A percentile compares a stretch with the other conserved stretches of the same genome.
Evolutionary conservation across 2,797 vertebrate genomes (phyloP).

Genomic region (Balearica regulorum): DNA sequence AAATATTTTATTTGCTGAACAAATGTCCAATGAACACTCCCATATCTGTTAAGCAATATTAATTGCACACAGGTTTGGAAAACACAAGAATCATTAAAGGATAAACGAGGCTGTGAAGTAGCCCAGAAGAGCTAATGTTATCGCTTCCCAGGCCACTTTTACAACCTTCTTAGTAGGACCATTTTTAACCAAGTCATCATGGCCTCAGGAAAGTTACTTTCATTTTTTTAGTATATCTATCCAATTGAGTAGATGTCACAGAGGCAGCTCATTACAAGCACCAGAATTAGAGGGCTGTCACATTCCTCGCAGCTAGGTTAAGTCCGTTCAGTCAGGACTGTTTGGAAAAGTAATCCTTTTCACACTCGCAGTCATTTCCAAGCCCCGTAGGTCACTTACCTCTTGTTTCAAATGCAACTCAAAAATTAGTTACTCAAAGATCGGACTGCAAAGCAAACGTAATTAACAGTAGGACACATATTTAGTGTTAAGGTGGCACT

Average conservation of each 20-base stretch:
- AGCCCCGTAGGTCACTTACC: not conserved
- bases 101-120: slow-evolving; percentile 51
- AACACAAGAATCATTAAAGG: slow-evolving; percentile 63
- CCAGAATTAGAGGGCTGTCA: not conserved
- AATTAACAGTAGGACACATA: not conserved
- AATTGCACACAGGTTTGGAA: slow-evolving; percentile 56
- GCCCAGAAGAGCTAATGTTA: slow-evolving; percentile 47
- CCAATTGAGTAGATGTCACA: not conserved
- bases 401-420: not conserved
- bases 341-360: not conserved
- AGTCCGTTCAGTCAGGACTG: not conserved
- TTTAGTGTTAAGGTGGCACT: not conserved
- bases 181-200: slow-evolving; percentile 57
- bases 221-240: not conserved
- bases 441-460: not conserved
- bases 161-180: not conserved
- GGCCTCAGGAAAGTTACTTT: slow-evolving; percentile 29
- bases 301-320: not conserved
- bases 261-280: not conserved
- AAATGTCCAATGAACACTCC: slow-evolving; percentile 36
- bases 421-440: not conserved
- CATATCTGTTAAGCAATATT: slow-evolving; percentile 45
- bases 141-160: slow-evolving; percentile 42
- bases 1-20: slow-evolving; percentile 58
- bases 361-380: not conserved